These are phyloP conservation scores for Halcyon leucocephala DNA, from an alignment of 2,797 vertebrate genomes.

Conservation along the genomic window DNA sequence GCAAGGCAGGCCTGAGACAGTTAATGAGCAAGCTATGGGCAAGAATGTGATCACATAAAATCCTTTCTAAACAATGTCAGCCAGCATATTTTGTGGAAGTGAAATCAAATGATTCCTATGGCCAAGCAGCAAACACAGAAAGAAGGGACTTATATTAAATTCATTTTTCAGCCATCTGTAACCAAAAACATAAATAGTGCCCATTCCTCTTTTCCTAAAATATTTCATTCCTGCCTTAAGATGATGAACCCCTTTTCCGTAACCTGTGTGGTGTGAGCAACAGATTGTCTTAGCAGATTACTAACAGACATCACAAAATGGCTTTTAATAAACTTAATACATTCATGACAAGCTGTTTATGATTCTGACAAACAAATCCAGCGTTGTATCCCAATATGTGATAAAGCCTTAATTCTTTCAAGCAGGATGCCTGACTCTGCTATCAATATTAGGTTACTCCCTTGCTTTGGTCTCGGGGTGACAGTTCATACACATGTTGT, in stretches of 20 bases:
- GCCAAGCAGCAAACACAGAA: neutral
- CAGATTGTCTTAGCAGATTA: neutral
- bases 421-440: neutral
- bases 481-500: neutral
- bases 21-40: constrained; percentile 16
- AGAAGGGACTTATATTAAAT: neutral
- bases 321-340: constrained; percentile 8
- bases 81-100: neutral
- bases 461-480: neutral
- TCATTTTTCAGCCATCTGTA: constrained; percentile 13
- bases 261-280: neutral
- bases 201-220: neutral
- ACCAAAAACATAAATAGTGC: neutral
- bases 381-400: neutral
- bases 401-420: neutral
- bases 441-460: neutral
- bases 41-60: neutral
- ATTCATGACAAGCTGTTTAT: neutral
- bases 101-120: neutral
- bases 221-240: neutral
- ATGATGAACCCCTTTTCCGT: neutral
- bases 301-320: neutral
- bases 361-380: neutral
- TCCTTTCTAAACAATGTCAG: neutral
- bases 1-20: neutral